Base-by-base conservation (phyloP, 2,888 invertebrate species). In the Drosophila nr. perissopoda region DNA sequence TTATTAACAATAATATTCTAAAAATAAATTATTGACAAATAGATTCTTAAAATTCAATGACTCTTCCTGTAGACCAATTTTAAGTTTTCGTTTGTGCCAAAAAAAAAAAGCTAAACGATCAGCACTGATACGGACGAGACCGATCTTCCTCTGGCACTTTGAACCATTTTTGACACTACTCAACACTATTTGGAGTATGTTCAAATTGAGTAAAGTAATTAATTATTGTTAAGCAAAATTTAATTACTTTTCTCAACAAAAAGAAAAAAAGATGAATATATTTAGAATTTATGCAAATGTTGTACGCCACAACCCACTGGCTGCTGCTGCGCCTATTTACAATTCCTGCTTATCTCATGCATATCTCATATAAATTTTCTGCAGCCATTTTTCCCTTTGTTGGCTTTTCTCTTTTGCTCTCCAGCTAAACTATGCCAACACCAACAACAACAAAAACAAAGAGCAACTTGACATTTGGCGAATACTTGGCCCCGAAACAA, bases 401-500 rank as follows among this genome's bases (percentile, higher is more conserved):
- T 8, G 45, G 25, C 21, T 69, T 72, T 68, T 76, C 65, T 69
- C 60, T 65, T 65, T 69, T 65, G 51, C 67, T 53, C 73, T 76
- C 53, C 40, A 73, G 69, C 48, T 76, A 76, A 76, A 76, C 80
- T 78, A 76, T 76, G 78, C 76, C 73, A 31, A 33, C 31, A 31
- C n/a, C 29, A 27, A 7, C n/a, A 33, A 21, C 52, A 52, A 52
- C 33, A 53, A 34, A 18, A 34, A 54, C 21, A 25, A 54, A 27
- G 25, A 54, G 36, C 72, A 79, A 73, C 78, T 78, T 78, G 78
- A 78, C 78, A 78, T 80, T 80, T 80, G 69, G 64, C 56, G 51
- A 78, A 73, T 69, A 74, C 79, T 79, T 79, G 80, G 79, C 80
- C 81, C 78, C 80, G 62, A 73, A 80, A 80, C 67, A 68, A 69